phyloP scores from a whole-genome alignment of 2,113 vertebrate species.

The Tragelaphus scriptus region DNA sequence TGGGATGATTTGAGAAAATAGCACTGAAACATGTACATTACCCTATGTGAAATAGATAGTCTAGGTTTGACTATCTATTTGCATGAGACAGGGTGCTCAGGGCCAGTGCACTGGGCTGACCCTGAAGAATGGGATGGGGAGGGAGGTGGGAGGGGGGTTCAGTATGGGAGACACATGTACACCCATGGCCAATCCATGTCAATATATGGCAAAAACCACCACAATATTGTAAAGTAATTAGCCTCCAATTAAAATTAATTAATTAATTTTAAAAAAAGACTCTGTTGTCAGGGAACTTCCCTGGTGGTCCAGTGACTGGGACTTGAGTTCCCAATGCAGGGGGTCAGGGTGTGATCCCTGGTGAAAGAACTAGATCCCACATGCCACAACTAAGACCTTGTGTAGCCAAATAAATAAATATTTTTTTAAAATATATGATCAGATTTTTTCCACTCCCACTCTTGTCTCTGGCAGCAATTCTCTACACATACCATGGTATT shows the following conservation, averaged over 20 bases:
- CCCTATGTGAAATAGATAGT: background rate
- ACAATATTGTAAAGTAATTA: background rate
- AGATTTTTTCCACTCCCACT: background rate
- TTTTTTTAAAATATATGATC: background rate
- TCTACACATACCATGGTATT: background rate
- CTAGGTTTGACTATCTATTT: no score
- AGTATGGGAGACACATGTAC: background rate
- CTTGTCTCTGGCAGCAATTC: background rate
- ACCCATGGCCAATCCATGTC: background rate
- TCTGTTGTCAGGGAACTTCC: background rate
- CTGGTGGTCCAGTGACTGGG: background rate
- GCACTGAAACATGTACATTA: background rate
- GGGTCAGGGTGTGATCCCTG: background rate
- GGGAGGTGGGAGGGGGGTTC: background rate
- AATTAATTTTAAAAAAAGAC: background rate
- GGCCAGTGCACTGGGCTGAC: background rate
- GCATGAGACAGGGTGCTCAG: background rate
- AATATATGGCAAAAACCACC: background rate
- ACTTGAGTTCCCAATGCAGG: background rate
- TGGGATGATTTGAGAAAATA: background rate
- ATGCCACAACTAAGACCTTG: background rate
- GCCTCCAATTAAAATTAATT: background rate
- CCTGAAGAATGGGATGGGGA: background rate
- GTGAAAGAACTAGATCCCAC: background rate
- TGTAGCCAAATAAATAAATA: background rate